phyloP scores from a whole-genome alignment of 1,140 invertebrate species.

The Scylla paramamosain region DNA sequence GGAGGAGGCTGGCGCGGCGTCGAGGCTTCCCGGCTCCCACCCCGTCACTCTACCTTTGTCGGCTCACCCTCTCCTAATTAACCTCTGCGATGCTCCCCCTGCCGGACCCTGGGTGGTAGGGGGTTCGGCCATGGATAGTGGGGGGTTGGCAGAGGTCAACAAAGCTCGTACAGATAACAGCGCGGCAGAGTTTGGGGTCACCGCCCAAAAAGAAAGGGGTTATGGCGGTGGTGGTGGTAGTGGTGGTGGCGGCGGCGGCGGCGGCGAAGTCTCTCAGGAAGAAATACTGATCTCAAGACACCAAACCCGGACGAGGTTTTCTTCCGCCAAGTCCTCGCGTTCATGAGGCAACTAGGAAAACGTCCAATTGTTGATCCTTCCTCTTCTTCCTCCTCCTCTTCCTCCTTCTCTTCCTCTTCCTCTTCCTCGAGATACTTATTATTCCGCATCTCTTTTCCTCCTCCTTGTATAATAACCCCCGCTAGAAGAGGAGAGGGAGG shows the following conservation, averaged over 20 bases:
- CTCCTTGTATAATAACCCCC: not conserved
- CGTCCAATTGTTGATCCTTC: not conserved
- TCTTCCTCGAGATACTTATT: not conserved
- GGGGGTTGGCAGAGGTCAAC: not conserved
- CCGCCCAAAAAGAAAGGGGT: not conserved
- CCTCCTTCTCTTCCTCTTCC: not conserved
- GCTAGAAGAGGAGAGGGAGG: not conserved
- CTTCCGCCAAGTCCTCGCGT: no score
- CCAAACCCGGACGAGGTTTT: no score
- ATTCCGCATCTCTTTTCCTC: not conserved
- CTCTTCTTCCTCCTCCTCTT: not conserved
- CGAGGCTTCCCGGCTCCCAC: not conserved
- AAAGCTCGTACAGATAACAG: constrained; percentile 11
- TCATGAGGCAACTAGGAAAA: no score
- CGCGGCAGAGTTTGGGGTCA: not conserved
- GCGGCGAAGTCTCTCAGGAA: not conserved
- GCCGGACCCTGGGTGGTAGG: not conserved
- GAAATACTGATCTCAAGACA: not conserved
- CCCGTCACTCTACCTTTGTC: constrained; percentile 56
- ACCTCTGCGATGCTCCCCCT: constrained; percentile 5
- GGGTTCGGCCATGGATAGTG: no score
- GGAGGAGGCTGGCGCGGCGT: not conserved
- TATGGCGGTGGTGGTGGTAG: not conserved
- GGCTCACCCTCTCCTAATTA: constrained; percentile 53
- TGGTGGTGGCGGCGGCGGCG: no score